These are phyloP conservation scores for Anser cygnoides DNA, from an alignment of 2,113 vertebrate genomes.

Conservation along the genomic window DNA sequence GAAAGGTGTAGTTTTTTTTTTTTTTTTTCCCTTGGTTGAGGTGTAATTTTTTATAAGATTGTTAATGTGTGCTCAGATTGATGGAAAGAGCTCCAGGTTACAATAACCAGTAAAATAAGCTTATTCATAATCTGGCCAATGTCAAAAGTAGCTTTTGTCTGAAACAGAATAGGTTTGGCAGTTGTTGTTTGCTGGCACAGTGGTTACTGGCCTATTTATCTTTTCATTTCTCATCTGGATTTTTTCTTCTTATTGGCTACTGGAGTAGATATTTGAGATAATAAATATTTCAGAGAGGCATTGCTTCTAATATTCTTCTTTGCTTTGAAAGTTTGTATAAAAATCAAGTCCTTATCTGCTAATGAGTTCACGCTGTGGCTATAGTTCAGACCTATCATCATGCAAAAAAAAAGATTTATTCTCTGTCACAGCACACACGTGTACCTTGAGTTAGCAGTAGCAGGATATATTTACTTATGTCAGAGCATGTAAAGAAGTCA, in stretches of 20 bases:
- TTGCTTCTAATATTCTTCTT: neutral
- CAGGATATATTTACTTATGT: neutral
- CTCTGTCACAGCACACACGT: neutral
- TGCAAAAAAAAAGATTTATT: neutral
- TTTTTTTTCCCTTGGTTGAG: neutral
- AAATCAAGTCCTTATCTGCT: neutral
- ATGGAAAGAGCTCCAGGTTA: neutral
- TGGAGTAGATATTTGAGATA: neutral
- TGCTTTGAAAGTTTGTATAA: neutral
- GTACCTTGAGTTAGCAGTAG: neutral
- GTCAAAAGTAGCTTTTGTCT: neutral
- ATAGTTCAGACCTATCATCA: neutral
- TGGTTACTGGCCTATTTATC: neutral
- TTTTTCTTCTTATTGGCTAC: neutral
- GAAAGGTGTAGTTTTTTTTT: neutral
- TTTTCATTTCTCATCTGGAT: neutral
- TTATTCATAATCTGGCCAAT: neutral
- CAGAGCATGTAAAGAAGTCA: neutral
- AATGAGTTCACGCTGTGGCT: fast-evolving
- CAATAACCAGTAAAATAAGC: neutral
- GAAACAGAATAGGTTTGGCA: neutral
- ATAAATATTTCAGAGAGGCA: neutral
- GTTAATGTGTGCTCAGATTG: neutral
- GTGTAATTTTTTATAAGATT: neutral
- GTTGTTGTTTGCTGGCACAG: neutral